Percentiles rank a stretch among this genome's conserved stretches.
Evolutionary conservation across 37 sponge, comb jelly and placozoan species (phyloP).

Genomic region (Hexactinellida sp.): DNA sequence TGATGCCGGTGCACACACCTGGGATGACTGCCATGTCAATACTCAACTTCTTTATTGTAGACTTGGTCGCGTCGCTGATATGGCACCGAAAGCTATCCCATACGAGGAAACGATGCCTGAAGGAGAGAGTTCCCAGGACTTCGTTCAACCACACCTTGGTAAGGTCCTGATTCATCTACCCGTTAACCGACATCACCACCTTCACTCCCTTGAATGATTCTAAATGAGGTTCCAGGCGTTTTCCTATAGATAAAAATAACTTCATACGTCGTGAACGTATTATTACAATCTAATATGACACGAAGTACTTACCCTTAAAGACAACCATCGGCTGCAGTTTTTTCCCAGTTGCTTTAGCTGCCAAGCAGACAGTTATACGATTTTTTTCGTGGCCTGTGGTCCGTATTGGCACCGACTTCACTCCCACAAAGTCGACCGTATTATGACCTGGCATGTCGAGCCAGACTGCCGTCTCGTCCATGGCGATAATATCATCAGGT

Average conservation of each 20-base stretch:
- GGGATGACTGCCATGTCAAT: conserved; percentile 29
- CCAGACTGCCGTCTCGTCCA: conserved; percentile 55
- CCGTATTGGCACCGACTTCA: conserved; percentile 29
- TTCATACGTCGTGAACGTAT: too few species aligned
- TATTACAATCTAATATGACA: too few species aligned
- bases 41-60: neutral
- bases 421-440: conserved; percentile 31
- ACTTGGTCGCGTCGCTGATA: conserved; percentile 2
- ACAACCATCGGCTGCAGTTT: conserved; percentile 42
- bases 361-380: conserved; percentile 34
- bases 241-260: too few species aligned
- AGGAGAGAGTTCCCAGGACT: conserved; percentile 29
- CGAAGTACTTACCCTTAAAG: conserved; percentile 53
- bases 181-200: conserved; percentile 23
- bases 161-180: conserved; percentile 40
- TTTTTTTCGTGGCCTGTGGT: conserved; percentile 51
- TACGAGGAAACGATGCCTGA: conserved; percentile 27
- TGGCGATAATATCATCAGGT: neutral
- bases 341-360: conserved; percentile 37
- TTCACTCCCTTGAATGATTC: conserved; percentile 24
- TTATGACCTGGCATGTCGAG: conserved; percentile 43
- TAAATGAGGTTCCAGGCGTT: conserved; percentile 18
- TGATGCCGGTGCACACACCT: conserved; percentile 29
- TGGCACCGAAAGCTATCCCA: conserved; percentile 57
- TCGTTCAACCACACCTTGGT: conserved; percentile 33